A percentile compares a stretch with the other conserved stretches of the same genome.
Evolutionary conservation across 2,797 vertebrate genomes (phyloP).

Genomic region (Aplochiton taeniatus): DNA sequence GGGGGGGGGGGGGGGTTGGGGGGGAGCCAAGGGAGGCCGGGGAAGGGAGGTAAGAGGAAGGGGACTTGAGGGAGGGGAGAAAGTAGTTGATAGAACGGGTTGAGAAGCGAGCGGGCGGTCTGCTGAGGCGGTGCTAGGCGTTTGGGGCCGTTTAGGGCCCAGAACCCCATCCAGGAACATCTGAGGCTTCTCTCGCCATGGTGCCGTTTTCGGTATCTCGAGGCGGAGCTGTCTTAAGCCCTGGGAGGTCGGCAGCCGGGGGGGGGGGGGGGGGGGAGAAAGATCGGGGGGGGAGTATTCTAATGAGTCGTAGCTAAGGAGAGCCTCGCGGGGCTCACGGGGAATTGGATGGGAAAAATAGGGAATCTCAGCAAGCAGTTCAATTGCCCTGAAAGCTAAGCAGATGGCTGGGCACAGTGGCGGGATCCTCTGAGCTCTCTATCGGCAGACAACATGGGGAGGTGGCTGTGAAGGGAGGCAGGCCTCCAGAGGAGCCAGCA

Average conservation of each 20-base stretch:
- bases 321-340: conserved; percentile 37
- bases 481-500: conserved; percentile 32
- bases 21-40: conserved; percentile 17
- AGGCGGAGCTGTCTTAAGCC: too few relatives aligned
- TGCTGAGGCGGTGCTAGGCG: too few relatives aligned
- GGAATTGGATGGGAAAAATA: conserved; percentile 53
- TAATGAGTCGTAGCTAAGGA: conserved; percentile 63
- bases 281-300: conserved; percentile 55
- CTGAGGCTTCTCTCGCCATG: too few relatives aligned
- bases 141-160: too few relatives aligned
- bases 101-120: background rate
- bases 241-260: conserved; percentile 17
- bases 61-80: conserved; percentile 45
- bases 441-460: conserved; percentile 40
- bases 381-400: conserved; percentile 63
- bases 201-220: conserved; percentile 19
- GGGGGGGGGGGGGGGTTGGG: too few relatives aligned
- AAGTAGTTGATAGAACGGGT: background rate
- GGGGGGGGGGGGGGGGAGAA: conserved; percentile 30
- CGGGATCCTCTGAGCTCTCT: conserved; percentile 57
- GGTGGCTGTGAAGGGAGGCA: conserved; percentile 39
- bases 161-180: too few relatives aligned
- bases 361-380: conserved; percentile 55
- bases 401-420: conserved; percentile 63
- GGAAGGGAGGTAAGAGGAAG: background rate